Conservation (phyloP, 2,113 vertebrate species). For the Xenotilapia flavipinnis region DNA sequence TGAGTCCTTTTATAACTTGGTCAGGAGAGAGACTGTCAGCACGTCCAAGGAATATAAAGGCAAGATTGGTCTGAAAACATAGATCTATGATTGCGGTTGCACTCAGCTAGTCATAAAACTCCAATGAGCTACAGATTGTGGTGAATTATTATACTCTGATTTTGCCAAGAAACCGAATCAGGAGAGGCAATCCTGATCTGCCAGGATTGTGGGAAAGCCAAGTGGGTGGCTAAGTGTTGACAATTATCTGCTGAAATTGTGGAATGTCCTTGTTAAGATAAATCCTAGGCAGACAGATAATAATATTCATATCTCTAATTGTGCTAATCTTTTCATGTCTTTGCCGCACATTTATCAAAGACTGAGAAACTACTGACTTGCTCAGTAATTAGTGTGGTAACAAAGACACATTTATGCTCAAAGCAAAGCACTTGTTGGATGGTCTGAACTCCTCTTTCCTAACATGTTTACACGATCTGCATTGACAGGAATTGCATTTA, state of each 20-base stretch:
- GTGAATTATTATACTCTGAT: constrained; percentile 16
- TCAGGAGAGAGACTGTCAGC: neutral
- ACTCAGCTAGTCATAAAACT: constrained; percentile 18
- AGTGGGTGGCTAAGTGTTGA: constrained; percentile 36
- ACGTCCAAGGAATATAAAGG: constrained; percentile 21
- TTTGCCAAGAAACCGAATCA: neutral
- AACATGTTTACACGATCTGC: neutral
- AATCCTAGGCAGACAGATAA: neutral
- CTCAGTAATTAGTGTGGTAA: neutral
- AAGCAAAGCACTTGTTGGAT: neutral
- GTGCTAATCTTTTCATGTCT: neutral
- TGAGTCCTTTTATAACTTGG: neutral
- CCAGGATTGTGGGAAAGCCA: constrained; percentile 21
- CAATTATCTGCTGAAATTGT: neutral
- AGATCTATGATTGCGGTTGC: constrained; percentile 13
- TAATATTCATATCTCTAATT: neutral
- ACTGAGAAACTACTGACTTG: neutral
- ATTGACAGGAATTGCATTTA: neutral
- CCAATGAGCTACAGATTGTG: constrained; percentile 3
- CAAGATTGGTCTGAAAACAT: constrained; percentile 2
- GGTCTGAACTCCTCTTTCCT: neutral
- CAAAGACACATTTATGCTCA: neutral
- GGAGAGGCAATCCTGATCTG: neutral
- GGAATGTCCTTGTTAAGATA: neutral
- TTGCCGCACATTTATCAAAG: neutral